phyloP scores from a whole-genome alignment of 2,113 vertebrate genomes.

The Cyprinodon tularosa region DNA sequence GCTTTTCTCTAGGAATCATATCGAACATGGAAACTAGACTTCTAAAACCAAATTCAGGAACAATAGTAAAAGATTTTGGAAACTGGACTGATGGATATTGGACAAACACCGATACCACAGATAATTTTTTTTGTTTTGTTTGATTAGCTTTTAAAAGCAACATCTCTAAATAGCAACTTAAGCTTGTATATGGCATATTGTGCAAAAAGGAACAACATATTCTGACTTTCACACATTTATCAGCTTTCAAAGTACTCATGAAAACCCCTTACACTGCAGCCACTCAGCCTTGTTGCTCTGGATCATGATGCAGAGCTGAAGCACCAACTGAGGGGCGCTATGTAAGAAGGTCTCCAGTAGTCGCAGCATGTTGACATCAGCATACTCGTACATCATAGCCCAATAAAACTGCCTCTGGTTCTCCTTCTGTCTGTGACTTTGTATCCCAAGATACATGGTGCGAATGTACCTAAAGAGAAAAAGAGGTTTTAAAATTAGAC shows the following conservation, averaged over 20 bases:
- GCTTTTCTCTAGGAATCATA: conserved; percentile 25
- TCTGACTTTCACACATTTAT: neutral
- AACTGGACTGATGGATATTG: conserved; percentile 4
- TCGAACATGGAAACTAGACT: conserved; percentile 34
- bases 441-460: conserved; percentile 98
- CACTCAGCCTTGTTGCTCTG: conserved; percentile 97
- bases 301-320: conserved; percentile 99
- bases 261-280: conserved; percentile 92
- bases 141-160: conserved; percentile 2
- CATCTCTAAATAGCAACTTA: neutral
- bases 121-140: conserved; percentile 6
- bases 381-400: conserved; percentile 99
- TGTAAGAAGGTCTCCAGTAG: conserved; percentile 98
- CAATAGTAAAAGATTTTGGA: conserved; percentile 33
- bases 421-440: conserved; percentile 96
- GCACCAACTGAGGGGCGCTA: conserved; percentile 98
- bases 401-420: conserved; percentile 98
- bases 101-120: conserved; percentile 8
- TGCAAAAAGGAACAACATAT: neutral
- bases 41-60: conserved; percentile 42
- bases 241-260: conserved; percentile 28
- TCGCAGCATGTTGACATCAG: conserved; percentile 98
- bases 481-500: conserved; percentile 10
- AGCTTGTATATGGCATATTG: neutral
- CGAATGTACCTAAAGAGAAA: conserved; percentile 88